Evolutionary conservation across 2,888 invertebrate genomes (phyloP).

Genomic region (Pseudoips prasinana): DNA sequence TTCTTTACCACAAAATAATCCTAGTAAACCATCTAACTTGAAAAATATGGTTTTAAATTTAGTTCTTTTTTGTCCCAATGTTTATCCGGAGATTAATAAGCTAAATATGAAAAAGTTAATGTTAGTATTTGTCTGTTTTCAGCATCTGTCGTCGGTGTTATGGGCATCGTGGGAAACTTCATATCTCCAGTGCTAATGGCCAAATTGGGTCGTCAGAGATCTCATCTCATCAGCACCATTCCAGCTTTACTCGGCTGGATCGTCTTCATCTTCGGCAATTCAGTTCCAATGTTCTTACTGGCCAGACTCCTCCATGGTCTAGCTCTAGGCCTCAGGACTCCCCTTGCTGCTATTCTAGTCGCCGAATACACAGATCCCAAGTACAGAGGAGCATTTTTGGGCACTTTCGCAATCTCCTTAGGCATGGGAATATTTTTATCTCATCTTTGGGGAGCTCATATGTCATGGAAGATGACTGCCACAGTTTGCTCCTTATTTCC

Average conservation of each 20-base stretch:
- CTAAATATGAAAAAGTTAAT: too few relatives aligned
- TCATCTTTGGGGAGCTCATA: constrained; percentile 84
- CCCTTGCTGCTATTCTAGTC: constrained; percentile 79
- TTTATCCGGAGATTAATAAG: too few relatives aligned
- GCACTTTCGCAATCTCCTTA: constrained; percentile 83
- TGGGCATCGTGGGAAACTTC: constrained; percentile 76
- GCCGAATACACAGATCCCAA: constrained; percentile 83
- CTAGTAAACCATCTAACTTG: too few relatives aligned
- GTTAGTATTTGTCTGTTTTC: constrained; percentile 34
- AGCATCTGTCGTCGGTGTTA: constrained; percentile 71
- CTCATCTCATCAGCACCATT: constrained; percentile 73
- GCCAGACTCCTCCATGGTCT: constrained; percentile 74
- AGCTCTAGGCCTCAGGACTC: constrained; percentile 78
- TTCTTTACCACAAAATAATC: too few relatives aligned
- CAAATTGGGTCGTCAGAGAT: constrained; percentile 80
- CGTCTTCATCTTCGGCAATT: constrained; percentile 63
- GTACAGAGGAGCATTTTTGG: constrained; percentile 83
- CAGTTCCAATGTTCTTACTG: constrained; percentile 62
- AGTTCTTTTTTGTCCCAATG: too few relatives aligned
- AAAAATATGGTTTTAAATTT: too few relatives aligned
- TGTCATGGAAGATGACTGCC: constrained; percentile 83
- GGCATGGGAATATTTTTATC: constrained; percentile 84
- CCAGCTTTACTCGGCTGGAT: constrained; percentile 78
- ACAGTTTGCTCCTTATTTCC: constrained; percentile 77
- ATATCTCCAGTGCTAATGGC: constrained; percentile 79